Evolutionary conservation across 2,888 invertebrate species (phyloP), one percentile per base, ranked within the genome.

Genomic region (Phalera bucephala): DNA sequence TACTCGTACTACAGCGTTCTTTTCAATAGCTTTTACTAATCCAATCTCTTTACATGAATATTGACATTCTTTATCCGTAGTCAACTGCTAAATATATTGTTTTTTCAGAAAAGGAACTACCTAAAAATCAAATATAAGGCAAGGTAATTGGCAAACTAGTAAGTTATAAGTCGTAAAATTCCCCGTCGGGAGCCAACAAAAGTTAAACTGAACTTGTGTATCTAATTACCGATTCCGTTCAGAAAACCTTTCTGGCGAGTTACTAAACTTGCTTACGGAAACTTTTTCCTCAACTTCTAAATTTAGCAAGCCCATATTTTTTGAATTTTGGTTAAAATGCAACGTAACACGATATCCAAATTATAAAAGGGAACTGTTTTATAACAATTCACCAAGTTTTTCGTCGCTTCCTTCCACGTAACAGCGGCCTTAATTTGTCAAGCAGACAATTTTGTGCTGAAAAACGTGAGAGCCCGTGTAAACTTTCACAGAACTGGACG

Each of bases 241-340:
- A 54, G 53, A 64, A 55, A 71, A 70, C 68, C 73, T 68, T 69
- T 59, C 52, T 46, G 38, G 44, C 40, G 51, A 67, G 63, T 70
- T 69, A 54, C 53, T 41, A 54, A 73, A 72, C 64, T 77, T 76
- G 66, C 71, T 73, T 67, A 59, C 46, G 38, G 26, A 52, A 73
- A 76, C 58, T 74, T 80, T 70, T 67, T 60, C 49, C 48, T 53
- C 45, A 75, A 74, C 70, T 72, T 64, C 39, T 49, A 59, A 72
- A 75, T 75, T 80, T 75, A 70, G 80, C 72, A 74, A 73, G 64
- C 59, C 62, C 68, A 75, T 77, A 80, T 77, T 80, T 79, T 74
- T 64, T 61, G 64, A 66, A 64, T 56, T 60, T 58, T 52, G 52
- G 47, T 50, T 40, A 50, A 52, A 63, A 64, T 58, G 62, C 17